Evolutionary conservation across 2,113 vertebrate species (phyloP).

Genomic region (Craseonycteris thonglongyai): DNA sequence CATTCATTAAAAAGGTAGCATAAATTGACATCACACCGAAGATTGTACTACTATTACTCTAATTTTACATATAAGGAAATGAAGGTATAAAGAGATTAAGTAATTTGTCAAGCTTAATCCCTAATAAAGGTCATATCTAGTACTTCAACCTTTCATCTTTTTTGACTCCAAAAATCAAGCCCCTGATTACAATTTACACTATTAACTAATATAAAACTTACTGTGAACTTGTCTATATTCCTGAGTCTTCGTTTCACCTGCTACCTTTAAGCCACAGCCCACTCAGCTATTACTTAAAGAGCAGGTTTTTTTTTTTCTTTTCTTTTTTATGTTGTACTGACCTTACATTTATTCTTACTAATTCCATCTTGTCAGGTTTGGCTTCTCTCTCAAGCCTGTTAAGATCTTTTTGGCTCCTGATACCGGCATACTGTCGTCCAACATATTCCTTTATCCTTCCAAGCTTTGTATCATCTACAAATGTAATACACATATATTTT

Average conservation of each 20-base stretch:
- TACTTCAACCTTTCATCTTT: neutral
- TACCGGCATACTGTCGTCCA: neutral
- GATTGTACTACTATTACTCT: neutral
- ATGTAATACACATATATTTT: conserved; percentile 11
- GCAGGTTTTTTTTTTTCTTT: neutral
- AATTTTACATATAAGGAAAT: neutral
- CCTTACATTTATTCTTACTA: conserved; percentile 24
- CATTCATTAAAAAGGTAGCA: neutral
- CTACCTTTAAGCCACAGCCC: neutral
- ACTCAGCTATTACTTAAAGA: neutral
- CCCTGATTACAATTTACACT: neutral
- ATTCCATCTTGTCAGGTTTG: conserved; percentile 24
- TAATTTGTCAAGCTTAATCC: neutral
- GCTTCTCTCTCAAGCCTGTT: neutral
- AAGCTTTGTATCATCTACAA: conserved; percentile 7
- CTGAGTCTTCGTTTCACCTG: neutral
- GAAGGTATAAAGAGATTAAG: neutral
- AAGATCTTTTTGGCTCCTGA: conserved; percentile 17
- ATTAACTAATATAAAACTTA: neutral
- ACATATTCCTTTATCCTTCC: neutral
- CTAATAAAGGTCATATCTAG: neutral
- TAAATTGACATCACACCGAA: neutral
- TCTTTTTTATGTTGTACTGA: neutral
- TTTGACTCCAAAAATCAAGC: neutral
- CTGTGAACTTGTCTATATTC: neutral